Percentiles rank a stretch among this genome's conserved stretches.
Evolutionary conservation across 64 coral and sea anemone species (phyloP).

Genomic region (Pocillopora damicornis): DNA sequence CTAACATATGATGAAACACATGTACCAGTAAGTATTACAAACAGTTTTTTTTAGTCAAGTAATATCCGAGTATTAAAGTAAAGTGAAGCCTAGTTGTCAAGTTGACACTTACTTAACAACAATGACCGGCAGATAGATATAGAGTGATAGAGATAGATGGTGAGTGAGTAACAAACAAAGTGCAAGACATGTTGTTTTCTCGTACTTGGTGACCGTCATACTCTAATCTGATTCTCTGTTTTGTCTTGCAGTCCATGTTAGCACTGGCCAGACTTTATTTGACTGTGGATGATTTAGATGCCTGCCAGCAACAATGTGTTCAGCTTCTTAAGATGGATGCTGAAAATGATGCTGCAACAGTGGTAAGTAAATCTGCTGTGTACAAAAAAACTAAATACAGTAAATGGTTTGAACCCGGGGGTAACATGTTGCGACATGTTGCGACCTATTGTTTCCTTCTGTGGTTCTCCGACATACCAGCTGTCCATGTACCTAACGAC

Average conservation of each 20-base stretch:
- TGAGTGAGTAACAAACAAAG: too few relatives aligned
- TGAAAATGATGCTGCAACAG: conserved; percentile 86
- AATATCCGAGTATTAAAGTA: not conserved
- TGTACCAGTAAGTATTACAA: conserved; percentile 53
- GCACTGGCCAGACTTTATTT: conserved; percentile 84
- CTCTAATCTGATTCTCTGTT: not conserved
- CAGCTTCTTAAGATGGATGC: conserved; percentile 88
- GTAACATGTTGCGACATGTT: not conserved
- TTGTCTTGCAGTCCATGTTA: conserved; percentile 75
- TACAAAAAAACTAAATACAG: too few relatives aligned
- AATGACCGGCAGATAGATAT: too few relatives aligned
- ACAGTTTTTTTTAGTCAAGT: not conserved
- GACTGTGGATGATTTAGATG: conserved; percentile 88
- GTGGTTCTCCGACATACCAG: too few relatives aligned
- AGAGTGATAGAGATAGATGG: too few relatives aligned
- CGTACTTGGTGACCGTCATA: too few relatives aligned
- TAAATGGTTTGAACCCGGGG: too few relatives aligned
- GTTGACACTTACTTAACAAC: too few relatives aligned
- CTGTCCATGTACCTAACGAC: too few relatives aligned
- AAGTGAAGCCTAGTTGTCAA: not conserved
- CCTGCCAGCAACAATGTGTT: conserved; percentile 89
- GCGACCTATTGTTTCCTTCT: not conserved
- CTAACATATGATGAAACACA: conserved; percentile 81
- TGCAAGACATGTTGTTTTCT: too few relatives aligned
- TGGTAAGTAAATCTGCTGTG: conserved; percentile 49